Conservation (phyloP, 2,888 invertebrate species). For the Amblyjoppa fuscipennis region DNA sequence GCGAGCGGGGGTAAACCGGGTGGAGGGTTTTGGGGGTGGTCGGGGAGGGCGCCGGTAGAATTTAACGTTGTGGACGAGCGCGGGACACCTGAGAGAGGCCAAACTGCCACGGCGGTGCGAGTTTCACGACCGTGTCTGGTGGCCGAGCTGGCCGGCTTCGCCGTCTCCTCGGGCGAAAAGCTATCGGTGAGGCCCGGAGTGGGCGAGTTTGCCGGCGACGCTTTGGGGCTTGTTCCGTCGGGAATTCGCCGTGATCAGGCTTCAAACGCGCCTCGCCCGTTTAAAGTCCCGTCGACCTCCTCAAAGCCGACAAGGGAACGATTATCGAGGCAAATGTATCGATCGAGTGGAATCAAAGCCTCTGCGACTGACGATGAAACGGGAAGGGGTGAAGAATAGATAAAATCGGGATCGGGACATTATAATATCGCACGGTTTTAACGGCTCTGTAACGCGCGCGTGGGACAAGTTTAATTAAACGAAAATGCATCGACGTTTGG, state of each 20-base stretch:
- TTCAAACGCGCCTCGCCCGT: conserved; percentile 43
- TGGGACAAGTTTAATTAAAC: no score
- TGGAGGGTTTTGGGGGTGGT: conserved; percentile 13
- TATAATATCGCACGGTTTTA: no score
- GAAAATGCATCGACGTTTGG: no score
- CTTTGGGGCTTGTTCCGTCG: conserved; percentile 28
- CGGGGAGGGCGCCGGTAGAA: conserved; percentile 44
- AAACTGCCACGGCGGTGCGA: conserved; percentile 56
- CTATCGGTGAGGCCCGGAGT: background rate
- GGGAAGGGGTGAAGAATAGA: background rate
- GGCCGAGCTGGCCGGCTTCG: conserved; percentile 54
- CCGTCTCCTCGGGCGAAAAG: conserved; percentile 42
- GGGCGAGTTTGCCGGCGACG: conserved; percentile 43
- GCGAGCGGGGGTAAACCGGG: conserved; percentile 34
- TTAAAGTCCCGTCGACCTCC: background rate
- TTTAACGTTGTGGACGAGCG: conserved; percentile 57
- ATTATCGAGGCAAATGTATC: background rate
- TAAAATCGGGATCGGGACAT: background rate
- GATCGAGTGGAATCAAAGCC: background rate
- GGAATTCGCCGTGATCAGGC: conserved; percentile 23
- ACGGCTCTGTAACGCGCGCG: no score
- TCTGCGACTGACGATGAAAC: background rate
- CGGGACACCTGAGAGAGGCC: conserved; percentile 61
- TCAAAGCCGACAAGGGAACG: background rate
- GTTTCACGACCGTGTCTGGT: conserved; percentile 59